These are phyloP conservation scores for Anhinga rufa DNA, from an alignment of 2,113 vertebrate genomes.

Conservation along the genomic window DNA sequence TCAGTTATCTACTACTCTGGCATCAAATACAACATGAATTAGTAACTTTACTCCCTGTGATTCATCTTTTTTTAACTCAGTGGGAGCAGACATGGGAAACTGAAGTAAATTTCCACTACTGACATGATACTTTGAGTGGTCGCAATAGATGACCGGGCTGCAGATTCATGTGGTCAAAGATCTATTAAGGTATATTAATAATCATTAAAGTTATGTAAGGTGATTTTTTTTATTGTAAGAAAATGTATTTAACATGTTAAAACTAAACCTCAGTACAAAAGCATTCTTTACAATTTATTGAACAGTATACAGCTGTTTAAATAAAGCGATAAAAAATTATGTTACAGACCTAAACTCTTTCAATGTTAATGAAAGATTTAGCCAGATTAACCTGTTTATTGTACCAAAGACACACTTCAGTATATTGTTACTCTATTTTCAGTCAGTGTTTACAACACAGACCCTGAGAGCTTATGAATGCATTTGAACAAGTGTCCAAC, in stretches of 20 bases:
- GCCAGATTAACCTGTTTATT: slow-evolving; percentile 46
- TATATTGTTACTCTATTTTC: slow-evolving; percentile 20
- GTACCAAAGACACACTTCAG: neutral
- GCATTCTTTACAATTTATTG: neutral
- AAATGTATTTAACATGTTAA: neutral
- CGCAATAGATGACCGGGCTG: neutral
- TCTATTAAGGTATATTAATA: neutral
- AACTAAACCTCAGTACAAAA: neutral
- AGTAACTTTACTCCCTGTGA: neutral
- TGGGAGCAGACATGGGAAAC: neutral
- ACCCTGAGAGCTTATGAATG: neutral
- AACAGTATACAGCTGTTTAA: slow-evolving; percentile 37
- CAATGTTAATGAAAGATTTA: neutral
- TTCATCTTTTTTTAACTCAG: neutral
- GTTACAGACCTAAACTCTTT: neutral
- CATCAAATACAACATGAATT: neutral
- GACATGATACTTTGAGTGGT: neutral
- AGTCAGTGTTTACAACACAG: slow-evolving; percentile 8
- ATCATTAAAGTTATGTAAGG: neutral
- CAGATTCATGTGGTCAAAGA: neutral
- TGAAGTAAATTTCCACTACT: neutral
- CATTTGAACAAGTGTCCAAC: neutral
- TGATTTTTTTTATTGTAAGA: neutral
- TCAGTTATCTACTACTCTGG: neutral
- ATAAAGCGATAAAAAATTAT: neutral